Base-by-base conservation (phyloP, 2,888 invertebrate genomes). In the Meganola albula region DNA sequence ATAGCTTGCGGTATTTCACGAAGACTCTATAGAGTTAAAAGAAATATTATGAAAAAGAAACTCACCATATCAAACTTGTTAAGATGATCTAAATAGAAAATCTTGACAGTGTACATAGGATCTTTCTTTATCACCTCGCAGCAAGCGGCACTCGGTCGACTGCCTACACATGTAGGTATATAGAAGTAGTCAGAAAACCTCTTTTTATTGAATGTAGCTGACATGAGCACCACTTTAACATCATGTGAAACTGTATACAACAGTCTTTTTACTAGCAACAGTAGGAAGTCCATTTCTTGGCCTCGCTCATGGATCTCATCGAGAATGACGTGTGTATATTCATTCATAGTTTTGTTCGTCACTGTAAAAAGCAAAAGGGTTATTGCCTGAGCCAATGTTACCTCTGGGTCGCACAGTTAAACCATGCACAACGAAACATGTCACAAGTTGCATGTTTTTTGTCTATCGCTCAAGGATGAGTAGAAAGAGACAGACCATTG, bases 281-380 rank as follows among this genome's bases (percentile, higher is more conserved):
- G 71, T 1, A 95, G 78, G 64, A 98, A 96, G 64, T 98, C 98
- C 88, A 96, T 94, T 12, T 97, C 94, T 63, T 95, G 92, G 51
- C 94, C 94, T 21, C 98, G 87, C 73, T 98, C 98, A 58, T 98
- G 97, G 0, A 98, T 94, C 82, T 98, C 98, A 65, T 98, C 98
- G 4, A 98, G 82, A 38, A 98, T 91, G 21, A 98, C 90, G 63
- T 98, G 98, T 0, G 97, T 96, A 60, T 88, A 98, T 37, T 91
- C 88, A 24, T 90, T 88, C 78, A 98, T 87, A 12, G 89, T 89
- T 66, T 93, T 94, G 0, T 85, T 61, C 10, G 63, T 63, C 16
- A 97, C 91, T 62, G 54, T 13, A 65, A 53, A 20, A 11, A 29
- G 5, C 21, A 29, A 27, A 26, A 20, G n/a, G 10, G 9, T 7